Base-by-base conservation (phyloP, 92 coral and sea anemone species). In the Zoanthus gigantus region DNA sequence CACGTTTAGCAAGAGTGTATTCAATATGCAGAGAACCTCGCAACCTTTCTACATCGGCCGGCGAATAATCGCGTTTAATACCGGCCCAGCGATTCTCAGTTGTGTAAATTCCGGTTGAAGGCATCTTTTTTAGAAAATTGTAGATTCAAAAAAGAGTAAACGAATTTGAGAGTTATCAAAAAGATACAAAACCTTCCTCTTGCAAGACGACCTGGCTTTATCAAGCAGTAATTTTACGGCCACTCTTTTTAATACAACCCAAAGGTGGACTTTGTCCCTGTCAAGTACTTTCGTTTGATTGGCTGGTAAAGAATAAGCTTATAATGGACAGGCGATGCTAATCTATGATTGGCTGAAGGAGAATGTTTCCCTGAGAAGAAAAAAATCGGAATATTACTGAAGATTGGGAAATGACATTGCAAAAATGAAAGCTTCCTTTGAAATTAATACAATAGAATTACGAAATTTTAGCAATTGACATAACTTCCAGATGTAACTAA, bases 1-100 rank as follows among this genome's bases (percentile, higher is more conserved):
- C 98, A 23, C 96, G 90, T 66, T 89, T 94, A 10, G 99, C 98
- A 42, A 96, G 88, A 9, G 99, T 95, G 67, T 96, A 89, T 57
- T 96, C 98, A 34, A 96, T 88, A 78, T 89, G 90, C 30, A 96
- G 68, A 47, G 97, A 87, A 2, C 99, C 99, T 9, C 97, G 91
- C 31, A 96, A 91, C 45, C 94, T 89, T 67, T 91, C 89, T 50
- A 96, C 99, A 30, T 92, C 93, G 79, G 94, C 91, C 34, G 90
- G 93, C 10, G 94, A 88, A 86, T 95, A 96, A 77, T 95, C 95
- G 60, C 99, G 78, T 65, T 92, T 94, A 77, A 96, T 90, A 10
- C 96, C 98, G 37, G 99, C 96, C 87, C 91, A 96, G 82, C 99
- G 92, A 60, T 95, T 91, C 46, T 87, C 79, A 73, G 87, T 85